Evolutionary conservation across 2,797 vertebrate genomes (phyloP).

Genomic region (Gymnodraco acuticeps): DNA sequence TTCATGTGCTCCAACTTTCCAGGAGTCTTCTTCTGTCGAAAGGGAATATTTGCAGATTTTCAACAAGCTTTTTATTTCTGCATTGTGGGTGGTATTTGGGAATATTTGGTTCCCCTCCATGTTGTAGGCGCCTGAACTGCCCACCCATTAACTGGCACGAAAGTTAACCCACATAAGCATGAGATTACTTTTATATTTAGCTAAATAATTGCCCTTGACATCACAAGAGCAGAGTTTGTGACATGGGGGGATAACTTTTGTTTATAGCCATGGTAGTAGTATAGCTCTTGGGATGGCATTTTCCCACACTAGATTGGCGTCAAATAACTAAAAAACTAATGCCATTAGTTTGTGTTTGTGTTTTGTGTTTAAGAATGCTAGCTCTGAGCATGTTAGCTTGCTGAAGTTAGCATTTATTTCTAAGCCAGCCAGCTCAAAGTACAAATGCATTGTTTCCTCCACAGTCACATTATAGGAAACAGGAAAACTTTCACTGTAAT

Average conservation of each 20-base stretch:
- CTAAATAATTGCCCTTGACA: background rate
- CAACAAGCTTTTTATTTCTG: too few relatives aligned
- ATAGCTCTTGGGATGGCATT: background rate
- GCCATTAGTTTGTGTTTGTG: too few relatives aligned
- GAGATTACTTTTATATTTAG: background rate
- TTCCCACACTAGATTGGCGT: too few relatives aligned
- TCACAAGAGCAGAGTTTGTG: background rate
- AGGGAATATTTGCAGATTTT: background rate
- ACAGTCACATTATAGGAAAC: background rate
- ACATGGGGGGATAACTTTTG: background rate
- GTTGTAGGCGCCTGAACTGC: too few relatives aligned
- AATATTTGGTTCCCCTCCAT: too few relatives aligned
- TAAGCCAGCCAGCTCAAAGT: background rate
- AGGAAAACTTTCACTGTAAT: slow-evolving; percentile 8
- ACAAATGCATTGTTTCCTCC: background rate
- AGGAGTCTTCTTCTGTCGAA: slow-evolving; percentile 26
- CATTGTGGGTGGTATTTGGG: too few relatives aligned
- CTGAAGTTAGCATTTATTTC: background rate
- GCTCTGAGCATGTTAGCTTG: background rate
- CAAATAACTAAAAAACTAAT: background rate
- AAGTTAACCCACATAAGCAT: background rate
- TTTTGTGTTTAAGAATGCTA: too few relatives aligned
- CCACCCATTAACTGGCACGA: too few relatives aligned
- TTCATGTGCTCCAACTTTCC: slow-evolving; percentile 53
- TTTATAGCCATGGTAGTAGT: background rate